Percentiles rank a stretch among this genome's conserved stretches.
Conservation (phyloP, 2,888 invertebrate genomes). For the Luperina testacea region DNA sequence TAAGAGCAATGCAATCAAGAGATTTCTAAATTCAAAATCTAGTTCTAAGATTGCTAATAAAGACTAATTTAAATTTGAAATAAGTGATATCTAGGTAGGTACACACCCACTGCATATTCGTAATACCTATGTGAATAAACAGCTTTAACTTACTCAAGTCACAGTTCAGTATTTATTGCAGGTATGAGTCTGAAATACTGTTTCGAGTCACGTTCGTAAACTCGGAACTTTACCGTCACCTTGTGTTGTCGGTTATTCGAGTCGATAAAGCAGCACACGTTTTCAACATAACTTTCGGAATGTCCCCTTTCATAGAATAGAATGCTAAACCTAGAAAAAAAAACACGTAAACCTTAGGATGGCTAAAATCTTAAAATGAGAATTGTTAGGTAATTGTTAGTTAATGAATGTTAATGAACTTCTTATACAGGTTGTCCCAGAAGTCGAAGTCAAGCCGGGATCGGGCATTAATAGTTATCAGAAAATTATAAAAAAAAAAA, state of each 20-base stretch:
- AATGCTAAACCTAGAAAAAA: neutral
- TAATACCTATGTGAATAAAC: neutral
- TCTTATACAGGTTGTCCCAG: neutral
- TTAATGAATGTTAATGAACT: too few species aligned
- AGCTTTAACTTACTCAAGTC: neutral
- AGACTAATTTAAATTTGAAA: too few species aligned
- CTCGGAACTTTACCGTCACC: neutral
- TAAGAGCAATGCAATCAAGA: too few species aligned
- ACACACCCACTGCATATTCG: neutral
- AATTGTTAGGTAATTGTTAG: neutral
- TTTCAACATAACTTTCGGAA: neutral
- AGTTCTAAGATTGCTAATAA: neutral
- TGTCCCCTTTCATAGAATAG: neutral
- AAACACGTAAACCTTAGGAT: neutral
- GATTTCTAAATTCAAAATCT: neutral
- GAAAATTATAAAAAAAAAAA: too few species aligned
- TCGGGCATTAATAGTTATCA: too few species aligned
- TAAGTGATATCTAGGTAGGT: too few species aligned
- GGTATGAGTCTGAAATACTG: neutral
- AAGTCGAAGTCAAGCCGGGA: too few species aligned
- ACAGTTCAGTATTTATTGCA: neutral
- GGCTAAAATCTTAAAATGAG: neutral
- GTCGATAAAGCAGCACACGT: neutral
- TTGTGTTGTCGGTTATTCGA: neutral
- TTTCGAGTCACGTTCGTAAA: conserved; percentile 14